Evolutionary conservation across 2,113 vertebrate species (phyloP), one percentile per base, ranked within the genome.

Genomic region (cattle (Bos taurus)): DNA sequence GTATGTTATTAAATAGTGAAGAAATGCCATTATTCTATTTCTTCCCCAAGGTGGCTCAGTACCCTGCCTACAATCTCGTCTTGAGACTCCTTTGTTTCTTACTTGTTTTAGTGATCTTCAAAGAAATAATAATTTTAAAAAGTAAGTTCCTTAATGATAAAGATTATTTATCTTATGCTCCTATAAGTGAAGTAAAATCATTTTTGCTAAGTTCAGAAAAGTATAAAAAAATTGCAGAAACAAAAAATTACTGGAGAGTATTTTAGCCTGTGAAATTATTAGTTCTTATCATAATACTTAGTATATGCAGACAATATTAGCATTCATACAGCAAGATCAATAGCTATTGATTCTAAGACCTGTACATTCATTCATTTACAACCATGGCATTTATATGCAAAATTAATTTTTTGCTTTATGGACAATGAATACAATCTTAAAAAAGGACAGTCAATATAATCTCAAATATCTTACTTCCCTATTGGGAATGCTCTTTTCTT

Each of bases 371-470:
- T 96, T 98, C 93, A 94, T 90, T 98, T 95, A 98, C 59, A 96
- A 95, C 87, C 85, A 96, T 97, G 40, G 30, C 30, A 98, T 97
- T 98, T 98, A 96, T 93, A 98, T 97, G 95, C 85, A 98, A 98
- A 99, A 98, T 98, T 95, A 46, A 96, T 93, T 95, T 90, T 96
- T 97, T 52, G 93, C n/a, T 97, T 84, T 92, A 95, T 87, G 48
- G 91, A 93, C 82, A 97, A 95, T 98, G 95, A 98, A 98, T 96
- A 36, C n/a, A 48, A 96, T 83, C 90, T 80, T 94, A 81, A 96
- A 98, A 98, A 98, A 91, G 91, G 91, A 95, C 87, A 97, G 92
- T 90, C 78, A 93, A 52, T 94, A 59, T 92, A 98, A 97, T 77
- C 91, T 89, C 91, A 15, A 97, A 36, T 94, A 97, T 98, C 96